Evolutionary conservation across 2,797 vertebrate species (phyloP).

Genomic region (Acanthis flammea): DNA sequence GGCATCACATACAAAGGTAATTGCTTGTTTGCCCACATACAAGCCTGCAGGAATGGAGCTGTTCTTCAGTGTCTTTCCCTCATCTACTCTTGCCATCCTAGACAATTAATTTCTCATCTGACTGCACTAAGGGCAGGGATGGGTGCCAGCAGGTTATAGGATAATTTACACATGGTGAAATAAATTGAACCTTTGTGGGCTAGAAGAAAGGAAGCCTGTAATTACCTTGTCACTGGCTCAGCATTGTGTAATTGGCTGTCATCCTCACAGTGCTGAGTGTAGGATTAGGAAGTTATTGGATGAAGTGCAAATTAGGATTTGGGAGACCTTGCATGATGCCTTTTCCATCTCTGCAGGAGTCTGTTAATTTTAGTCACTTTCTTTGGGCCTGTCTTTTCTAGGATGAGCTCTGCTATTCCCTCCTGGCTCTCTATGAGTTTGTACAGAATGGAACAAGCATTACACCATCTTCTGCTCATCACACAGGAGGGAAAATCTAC

Average conservation of each 20-base stretch:
- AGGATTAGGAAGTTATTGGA: neutral
- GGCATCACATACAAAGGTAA: conserved; percentile 82
- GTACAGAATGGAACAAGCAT: conserved; percentile 84
- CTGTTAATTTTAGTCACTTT: neutral
- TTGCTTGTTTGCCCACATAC: conserved; percentile 6
- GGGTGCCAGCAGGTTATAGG: neutral
- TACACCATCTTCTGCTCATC: conserved; percentile 76
- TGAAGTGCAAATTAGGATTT: neutral
- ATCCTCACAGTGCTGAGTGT: neutral
- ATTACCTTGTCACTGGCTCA: conserved; percentile 18
- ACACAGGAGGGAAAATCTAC: conserved; percentile 94
- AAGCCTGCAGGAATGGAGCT: neutral
- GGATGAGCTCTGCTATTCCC: conserved; percentile 81
- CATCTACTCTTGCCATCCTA: neutral
- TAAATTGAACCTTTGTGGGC: conserved; percentile 21
- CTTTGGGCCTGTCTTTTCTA: conserved; percentile 41
- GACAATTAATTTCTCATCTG: conserved; percentile 3
- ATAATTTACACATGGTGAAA: conserved; percentile 20
- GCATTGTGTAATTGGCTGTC: neutral
- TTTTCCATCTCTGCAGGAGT: neutral
- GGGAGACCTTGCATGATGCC: neutral
- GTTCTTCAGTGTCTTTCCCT: neutral
- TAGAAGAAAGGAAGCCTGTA: conserved; percentile 18
- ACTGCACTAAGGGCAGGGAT: neutral
- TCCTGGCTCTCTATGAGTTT: conserved; percentile 85